Percentiles rank a stretch among this genome's conserved stretches.
Conservation (phyloP, 1,140 invertebrate genomes). For the Mamestra configurata region DNA sequence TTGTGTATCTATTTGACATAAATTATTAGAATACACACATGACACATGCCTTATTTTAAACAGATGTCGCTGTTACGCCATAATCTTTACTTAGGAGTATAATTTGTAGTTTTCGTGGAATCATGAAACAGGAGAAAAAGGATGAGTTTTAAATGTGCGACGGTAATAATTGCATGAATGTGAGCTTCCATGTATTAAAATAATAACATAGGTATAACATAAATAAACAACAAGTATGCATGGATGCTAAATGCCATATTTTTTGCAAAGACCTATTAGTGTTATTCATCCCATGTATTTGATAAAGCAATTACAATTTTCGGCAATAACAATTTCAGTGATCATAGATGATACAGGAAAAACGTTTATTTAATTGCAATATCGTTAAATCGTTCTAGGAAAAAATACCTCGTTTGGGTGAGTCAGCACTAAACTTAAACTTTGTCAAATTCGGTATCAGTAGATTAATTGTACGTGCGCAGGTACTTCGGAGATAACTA, state of each 20-base stretch:
- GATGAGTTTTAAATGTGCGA: too few species aligned
- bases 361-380: slow-evolving; percentile 17
- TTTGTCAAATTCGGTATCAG: slow-evolving; percentile 1
- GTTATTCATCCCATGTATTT: background rate
- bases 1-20: slow-evolving; percentile 7
- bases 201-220: too few species aligned
- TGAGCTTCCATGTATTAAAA: too few species aligned
- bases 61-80: background rate
- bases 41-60: background rate
- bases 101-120: background rate
- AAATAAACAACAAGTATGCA: too few species aligned
- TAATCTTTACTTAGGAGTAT: background rate
- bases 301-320: background rate
- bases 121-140: too few species aligned
- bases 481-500: background rate
- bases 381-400: background rate
- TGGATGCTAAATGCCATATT: too few species aligned
- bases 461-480: background rate
- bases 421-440: background rate
- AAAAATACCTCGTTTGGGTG: slow-evolving; percentile 2
- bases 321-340: background rate
- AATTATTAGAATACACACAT: slow-evolving; percentile 2
- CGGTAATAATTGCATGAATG: too few species aligned
- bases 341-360: slow-evolving; percentile 19
- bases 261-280: too few species aligned